Evolutionary conservation across 2,888 invertebrate genomes (phyloP), one percentile per base, ranked within the genome.

Genomic region (Lypha dubia): DNA sequence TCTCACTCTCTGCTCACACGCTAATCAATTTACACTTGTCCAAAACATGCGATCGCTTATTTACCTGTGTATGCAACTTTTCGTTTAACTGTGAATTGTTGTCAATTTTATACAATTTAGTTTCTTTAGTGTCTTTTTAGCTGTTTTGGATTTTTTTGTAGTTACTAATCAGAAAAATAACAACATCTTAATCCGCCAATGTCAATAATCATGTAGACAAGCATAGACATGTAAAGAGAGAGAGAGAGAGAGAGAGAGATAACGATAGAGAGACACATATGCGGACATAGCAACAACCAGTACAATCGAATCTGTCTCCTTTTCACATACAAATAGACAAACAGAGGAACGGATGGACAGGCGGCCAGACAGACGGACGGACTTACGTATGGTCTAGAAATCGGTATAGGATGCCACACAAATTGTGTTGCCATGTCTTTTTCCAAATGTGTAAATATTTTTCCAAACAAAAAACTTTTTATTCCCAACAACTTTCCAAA

Each of bases 21-120:
- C 81, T 81, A 84, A 84, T 81, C 84, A 84, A 84, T 84, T 84
- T 84, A 84, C 84, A 84, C 84, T 63, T 77, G 58, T 60, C 77
- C 84, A 84, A 79, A 84, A 79, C 60, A 46, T 24, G 49, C 46
- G n/a, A n/a, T n/a, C n/a, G 28, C 35, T 68, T 60, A 67, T 76
- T 84, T 73, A 80, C 41, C 71, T 80, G 70, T 53, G 49, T 46
- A 49, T 71, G 70, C 49, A 4, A 68, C 38, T 77, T 46, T 46
- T 13, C 32, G n/a, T 51, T 58, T 20, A 70, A 28, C 51, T 65
- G 58, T 51, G 53, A 62, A 75, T 70, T 46, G 73, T 81, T 84
- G 79, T 84, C 84, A 84, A 74, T 81, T 84, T 75, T 56, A 65
- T 76, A 74, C 77, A 68, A 83, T 74, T 76, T 60, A 68, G 67